phyloP scores from a whole-genome alignment of 35 echinoderm and acorn worm genomes.

The Chiridota heheva region DNA sequence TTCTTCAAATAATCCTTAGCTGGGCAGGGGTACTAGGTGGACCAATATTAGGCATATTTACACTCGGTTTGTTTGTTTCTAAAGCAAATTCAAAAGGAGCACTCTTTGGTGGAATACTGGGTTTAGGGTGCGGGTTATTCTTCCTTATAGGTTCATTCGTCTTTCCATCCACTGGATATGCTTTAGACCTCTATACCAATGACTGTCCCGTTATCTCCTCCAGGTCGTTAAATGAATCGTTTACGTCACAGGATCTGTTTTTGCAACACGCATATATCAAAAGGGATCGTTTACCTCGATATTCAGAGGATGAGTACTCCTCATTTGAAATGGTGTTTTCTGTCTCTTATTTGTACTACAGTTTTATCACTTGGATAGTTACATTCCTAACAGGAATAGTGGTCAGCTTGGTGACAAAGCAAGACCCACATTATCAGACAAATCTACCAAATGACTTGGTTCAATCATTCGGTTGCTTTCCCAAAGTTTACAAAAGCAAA shows the following conservation, averaged over 20 bases:
- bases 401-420: conserved; percentile 36
- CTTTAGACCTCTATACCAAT: neutral
- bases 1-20: conserved; percentile 32
- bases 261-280: neutral
- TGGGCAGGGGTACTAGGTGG: conserved; percentile 38
- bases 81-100: conserved; percentile 39
- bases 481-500: too few relatives aligned
- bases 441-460: too few relatives aligned
- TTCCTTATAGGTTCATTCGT: conserved; percentile 26
- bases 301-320: neutral
- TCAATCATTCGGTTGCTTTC: too few relatives aligned
- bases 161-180: conserved; percentile 14
- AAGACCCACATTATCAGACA: too few relatives aligned
- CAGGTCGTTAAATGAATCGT: conserved; percentile 7
- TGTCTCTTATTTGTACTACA: conserved; percentile 45
- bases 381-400: conserved; percentile 11
- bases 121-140: conserved; percentile 31
- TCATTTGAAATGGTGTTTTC: conserved; percentile 2
- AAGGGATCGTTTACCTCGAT: neutral
- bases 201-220: conserved; percentile 11
- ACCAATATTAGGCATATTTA: conserved; percentile 30
- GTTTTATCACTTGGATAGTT: conserved; percentile 20
- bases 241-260: conserved; percentile 6
- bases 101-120: conserved; percentile 8
- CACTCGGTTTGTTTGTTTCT: conserved; percentile 28